Evolutionary conservation across 2,797 vertebrate species (phyloP).

Genomic region (Molossus molossus): DNA sequence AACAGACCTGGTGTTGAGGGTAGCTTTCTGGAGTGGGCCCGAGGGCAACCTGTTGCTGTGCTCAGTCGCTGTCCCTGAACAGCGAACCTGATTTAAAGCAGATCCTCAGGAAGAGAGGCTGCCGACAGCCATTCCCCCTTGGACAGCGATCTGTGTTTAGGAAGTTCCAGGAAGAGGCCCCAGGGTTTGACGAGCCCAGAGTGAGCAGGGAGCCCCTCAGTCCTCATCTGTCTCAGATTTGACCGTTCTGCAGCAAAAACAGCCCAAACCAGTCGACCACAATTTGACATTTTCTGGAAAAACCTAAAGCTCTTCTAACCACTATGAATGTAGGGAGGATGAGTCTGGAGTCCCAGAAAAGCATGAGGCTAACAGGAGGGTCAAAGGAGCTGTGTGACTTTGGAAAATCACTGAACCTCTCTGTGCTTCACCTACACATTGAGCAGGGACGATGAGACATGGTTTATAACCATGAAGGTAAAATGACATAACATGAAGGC

Average conservation of each 20-base stretch:
- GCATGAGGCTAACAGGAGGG: not conserved
- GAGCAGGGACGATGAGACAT: not conserved
- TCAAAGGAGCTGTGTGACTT: not conserved
- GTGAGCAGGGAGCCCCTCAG: not conserved
- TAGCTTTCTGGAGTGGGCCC: not conserved
- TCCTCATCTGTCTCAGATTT: too few relatives aligned
- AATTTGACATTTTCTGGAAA: not conserved
- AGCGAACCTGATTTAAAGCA: not conserved
- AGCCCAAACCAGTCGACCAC: not conserved
- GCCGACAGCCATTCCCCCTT: fast-evolving
- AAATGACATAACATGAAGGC: not conserved
- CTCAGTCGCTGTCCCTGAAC: not conserved
- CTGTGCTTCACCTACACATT: not conserved
- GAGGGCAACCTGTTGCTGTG: fast-evolving
- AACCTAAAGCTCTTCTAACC: not conserved
- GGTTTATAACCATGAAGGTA: not conserved
- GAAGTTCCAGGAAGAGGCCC: conserved; percentile 4
- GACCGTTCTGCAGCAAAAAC: not conserved
- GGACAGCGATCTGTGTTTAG: not conserved
- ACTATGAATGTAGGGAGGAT: not conserved
- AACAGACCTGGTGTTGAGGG: not conserved
- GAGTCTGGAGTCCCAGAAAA: not conserved
- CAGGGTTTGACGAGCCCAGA: not conserved
- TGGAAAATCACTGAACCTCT: too few relatives aligned
- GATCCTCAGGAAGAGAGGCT: not conserved